Conservation (phyloP, 2,797 vertebrate species). For the Cheirogaleus major region DNA sequence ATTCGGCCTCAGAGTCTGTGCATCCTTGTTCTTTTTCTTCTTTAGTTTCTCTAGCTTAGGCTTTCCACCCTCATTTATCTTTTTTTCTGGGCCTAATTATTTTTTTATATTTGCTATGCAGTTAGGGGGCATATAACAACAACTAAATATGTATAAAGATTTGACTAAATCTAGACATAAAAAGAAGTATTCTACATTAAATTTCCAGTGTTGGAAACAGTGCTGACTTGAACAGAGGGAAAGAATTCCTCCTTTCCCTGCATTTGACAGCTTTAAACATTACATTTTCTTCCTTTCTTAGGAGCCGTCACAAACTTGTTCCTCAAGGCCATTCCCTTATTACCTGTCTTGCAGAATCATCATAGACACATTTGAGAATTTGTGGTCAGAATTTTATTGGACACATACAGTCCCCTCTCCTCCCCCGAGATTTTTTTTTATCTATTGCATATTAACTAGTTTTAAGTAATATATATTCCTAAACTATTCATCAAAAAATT, state of each 20-base stretch:
- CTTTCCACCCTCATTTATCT: neutral
- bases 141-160: neutral
- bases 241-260: neutral
- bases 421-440: neutral
- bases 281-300: neutral
- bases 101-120: conserved; percentile 9
- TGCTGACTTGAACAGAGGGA: neutral
- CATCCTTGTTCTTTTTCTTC: neutral
- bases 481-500: neutral
- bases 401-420: neutral
- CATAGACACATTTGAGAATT: neutral
- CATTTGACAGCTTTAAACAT: neutral
- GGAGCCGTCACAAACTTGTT: neutral
- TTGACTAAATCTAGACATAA: neutral
- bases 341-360: neutral
- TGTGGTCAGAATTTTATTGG: neutral
- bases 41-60: neutral
- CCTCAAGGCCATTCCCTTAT: neutral
- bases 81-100: conserved; percentile 1
- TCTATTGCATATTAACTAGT: neutral
- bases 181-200: neutral
- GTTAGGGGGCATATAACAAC: neutral
- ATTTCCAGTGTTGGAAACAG: neutral
- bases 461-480: neutral
- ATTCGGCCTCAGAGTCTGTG: neutral